These are phyloP conservation scores for Drosophila percnosoma DNA, from an alignment of 2,888 invertebrate genomes.

Conservation along the genomic window DNA sequence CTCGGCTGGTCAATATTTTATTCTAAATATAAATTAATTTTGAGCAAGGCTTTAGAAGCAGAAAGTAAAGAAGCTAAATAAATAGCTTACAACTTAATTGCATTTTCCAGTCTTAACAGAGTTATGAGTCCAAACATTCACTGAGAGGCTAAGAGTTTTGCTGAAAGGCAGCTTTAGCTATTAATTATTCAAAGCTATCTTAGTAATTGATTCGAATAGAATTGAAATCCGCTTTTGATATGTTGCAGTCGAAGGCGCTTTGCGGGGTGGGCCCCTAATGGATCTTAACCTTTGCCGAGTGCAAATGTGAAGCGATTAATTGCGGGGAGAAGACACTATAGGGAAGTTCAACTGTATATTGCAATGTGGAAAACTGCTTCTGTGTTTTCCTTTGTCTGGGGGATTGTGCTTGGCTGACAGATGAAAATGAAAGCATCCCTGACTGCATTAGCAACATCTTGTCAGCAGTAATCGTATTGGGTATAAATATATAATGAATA, in stretches of 20 bases:
- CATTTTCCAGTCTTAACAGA: background rate
- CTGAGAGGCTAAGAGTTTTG: background rate
- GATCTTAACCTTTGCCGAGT: slow-evolving; percentile 27
- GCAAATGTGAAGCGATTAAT: slow-evolving; percentile 31
- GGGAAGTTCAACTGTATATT: background rate
- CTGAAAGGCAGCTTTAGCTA: background rate
- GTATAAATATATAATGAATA: background rate
- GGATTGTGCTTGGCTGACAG: slow-evolving; percentile 25
- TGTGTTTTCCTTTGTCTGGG: slow-evolving; percentile 30
- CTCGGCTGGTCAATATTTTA: background rate
- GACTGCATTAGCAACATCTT: slow-evolving; percentile 21
- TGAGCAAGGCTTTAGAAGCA: background rate
- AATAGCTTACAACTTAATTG: background rate
- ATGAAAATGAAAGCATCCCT: slow-evolving; percentile 18
- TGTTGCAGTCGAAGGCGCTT: background rate
- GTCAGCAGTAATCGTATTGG: slow-evolving; percentile 1
- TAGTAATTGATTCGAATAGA: background rate
- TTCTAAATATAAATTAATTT: background rate
- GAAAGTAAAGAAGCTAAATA: background rate
- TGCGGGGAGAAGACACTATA: slow-evolving; percentile 4
- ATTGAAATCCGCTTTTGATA: slow-evolving; percentile 3
- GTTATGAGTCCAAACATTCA: no score
- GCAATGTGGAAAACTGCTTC: slow-evolving; percentile 21
- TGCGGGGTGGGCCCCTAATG: background rate
- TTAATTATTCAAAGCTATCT: background rate